Evolutionary conservation across 1,140 invertebrate genomes (phyloP), one percentile per base, ranked within the genome.

Genomic region (Pachypsylla venusta): DNA sequence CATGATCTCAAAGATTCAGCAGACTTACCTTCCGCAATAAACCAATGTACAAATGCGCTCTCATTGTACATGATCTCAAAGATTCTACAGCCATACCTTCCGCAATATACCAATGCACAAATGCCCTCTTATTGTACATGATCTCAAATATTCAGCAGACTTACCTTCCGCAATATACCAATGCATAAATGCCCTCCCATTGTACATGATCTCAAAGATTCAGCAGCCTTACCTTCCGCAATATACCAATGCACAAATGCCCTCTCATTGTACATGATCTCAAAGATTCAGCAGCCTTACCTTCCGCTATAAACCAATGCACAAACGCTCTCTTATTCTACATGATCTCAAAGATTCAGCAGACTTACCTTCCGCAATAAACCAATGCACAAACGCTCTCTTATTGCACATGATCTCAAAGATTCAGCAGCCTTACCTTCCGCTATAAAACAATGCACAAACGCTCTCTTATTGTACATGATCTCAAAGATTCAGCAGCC

Each of bases 351-450:
- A 16, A 12, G 30, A 16, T 12, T 35, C 16, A 16, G 16, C 16
- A 12, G 10, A 35, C 63, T 62, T 64, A 68, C 86, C 85, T 76
- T 90, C 86, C 61, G 84, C 84, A 19, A 88, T 83, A 67, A 85
- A 87, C 85, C 86, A 90, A 69, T 89, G 87, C 22, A 89, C 83
- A 67, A 89, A 89, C 39, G 87, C 87, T 62, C 84, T 75, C 76
- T 89, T 89, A 68, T 82, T 81, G 73, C 85, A 87, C 85, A 79
- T 88, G 55, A 88, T 70, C 68, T 89, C 85, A 69, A 89, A 89
- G 71, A 89, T 89, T 67, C 85, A 82, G 69, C 88, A 82, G 10
- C 10, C 30, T 35, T 35, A 35, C 30, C 30, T 35, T 35, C 30
- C 16, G 30, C 10, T 12, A 35, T 35, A 16, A 12, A 35, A 10